phyloP scores from a whole-genome alignment of 1,140 invertebrate genomes.

The Drosophila athabasca region DNA sequence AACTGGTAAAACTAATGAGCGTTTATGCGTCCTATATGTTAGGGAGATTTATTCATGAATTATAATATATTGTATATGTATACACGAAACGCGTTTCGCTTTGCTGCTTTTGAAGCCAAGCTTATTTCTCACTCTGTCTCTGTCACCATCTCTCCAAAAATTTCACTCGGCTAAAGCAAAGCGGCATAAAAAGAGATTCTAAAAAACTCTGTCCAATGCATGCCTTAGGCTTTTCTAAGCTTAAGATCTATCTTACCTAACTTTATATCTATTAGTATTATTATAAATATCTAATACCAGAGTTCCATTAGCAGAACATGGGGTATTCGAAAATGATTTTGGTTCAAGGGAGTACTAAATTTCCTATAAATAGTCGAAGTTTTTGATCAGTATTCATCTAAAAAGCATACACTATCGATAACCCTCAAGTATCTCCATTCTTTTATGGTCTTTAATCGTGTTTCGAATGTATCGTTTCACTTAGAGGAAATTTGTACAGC shows the following conservation, averaged over 20 bases:
- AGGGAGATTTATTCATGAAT: constrained; percentile 42
- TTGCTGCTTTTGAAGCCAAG: constrained; percentile 64
- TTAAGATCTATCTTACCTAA: constrained; percentile 24
- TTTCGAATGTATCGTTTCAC: too few relatives aligned
- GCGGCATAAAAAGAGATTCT: constrained; percentile 17
- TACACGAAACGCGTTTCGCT: constrained; percentile 51
- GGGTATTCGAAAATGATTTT: too few relatives aligned
- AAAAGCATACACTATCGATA: too few relatives aligned
- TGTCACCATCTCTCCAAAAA: constrained; percentile 14
- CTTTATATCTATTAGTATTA: constrained; percentile 5
- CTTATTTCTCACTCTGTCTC: constrained; percentile 51
- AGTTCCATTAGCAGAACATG: too few relatives aligned
- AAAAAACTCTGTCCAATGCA: constrained; percentile 44
- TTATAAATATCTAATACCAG: neutral
- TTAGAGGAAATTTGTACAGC: too few relatives aligned
- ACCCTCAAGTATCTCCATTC: too few relatives aligned
- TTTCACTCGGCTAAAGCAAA: constrained; percentile 10
- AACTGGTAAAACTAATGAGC: constrained; percentile 75
- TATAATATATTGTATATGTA: constrained; percentile 15
- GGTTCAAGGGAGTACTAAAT: too few relatives aligned
- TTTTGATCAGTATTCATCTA: too few relatives aligned
- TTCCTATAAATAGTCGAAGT: too few relatives aligned
- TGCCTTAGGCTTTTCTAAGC: constrained; percentile 42
- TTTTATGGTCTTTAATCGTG: too few relatives aligned
- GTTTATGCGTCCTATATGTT: constrained; percentile 12